Percentiles rank a stretch among this genome's conserved stretches.
phyloP scores from a whole-genome alignment of 2,797 vertebrate genomes.

The Orientallactaga sibirica region DNA sequence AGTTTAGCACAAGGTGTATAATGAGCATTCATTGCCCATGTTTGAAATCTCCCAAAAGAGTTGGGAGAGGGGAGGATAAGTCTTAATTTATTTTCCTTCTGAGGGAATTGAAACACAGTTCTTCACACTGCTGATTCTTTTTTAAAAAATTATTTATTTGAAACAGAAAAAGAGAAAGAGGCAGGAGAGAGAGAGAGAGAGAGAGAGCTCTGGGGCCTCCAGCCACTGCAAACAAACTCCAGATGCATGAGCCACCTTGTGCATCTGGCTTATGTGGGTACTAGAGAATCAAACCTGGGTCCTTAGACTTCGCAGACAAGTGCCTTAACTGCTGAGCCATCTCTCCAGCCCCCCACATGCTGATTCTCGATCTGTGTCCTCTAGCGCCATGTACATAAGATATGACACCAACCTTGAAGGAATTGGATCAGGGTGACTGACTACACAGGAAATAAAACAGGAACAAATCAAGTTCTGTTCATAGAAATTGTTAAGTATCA shows the following conservation, averaged over 20 bases:
- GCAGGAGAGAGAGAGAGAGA: no score
- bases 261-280: no score
- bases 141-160: no score
- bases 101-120: not conserved
- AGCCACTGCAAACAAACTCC: no score
- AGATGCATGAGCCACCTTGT: no score
- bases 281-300: no score
- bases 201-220: no score
- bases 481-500: not conserved
- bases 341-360: not conserved
- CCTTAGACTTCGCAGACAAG: no score
- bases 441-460: not conserved
- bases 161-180: no score
- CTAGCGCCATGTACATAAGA: not conserved
- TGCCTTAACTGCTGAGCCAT: no score
- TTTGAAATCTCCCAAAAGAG: slow-evolving; percentile 30
- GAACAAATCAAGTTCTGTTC: no score
- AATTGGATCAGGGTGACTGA: not conserved
- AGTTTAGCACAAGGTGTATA: not conserved
- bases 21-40: not conserved
- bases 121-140: not conserved
- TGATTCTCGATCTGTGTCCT: no score
- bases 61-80: not conserved
- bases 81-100: slow-evolving; percentile 39
- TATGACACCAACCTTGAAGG: not conserved